Base-by-base conservation (phyloP, 2,113 vertebrate species). In the Pimephales promelas region DNA sequence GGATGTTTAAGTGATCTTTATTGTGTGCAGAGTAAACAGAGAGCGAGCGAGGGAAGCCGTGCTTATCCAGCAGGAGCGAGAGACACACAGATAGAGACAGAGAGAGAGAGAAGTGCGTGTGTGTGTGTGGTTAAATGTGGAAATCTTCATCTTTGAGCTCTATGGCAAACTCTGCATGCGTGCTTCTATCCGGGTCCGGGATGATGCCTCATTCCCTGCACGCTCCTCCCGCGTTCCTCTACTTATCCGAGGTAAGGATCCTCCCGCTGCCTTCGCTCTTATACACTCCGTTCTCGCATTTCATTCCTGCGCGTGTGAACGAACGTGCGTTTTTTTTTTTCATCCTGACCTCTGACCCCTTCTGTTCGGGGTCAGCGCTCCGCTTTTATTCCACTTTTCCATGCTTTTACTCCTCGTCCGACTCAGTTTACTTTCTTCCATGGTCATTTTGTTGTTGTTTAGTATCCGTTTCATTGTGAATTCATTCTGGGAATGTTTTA, bases 101-200 rank as follows among this genome's bases (percentile, higher is more conserved):
- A 84, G 79, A 78, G 82, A 66, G 59, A 74, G 76, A 45, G n/a
- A n/a, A n/a, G n/a, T n/a, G n/a, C 40, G 57, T 24, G 54, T 34
- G 82, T 59, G 81, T 40, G 40, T 40, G 40, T 20, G 52, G 28
- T 43, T 93, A 90, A 89, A 91, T 92, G 92, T 90, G 91, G 92
- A 92, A 92, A 92, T 88, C 88, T 90, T 90, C 90, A 89, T 89
- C 89, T 87, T 86, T 97, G 94, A 96, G 96, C 96, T 97, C 96
- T 94, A 98, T 98, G 97, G 96, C 96, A 93, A 98, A 98, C 96
- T 98, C 96, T 84, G 96, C 96, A 96, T 97, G 97, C 92, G 95
- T 98, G 94, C 95, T 99, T 93, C 95, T 98, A 93, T 95, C 97
- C 95, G 93, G 95, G 94, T 94, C 96, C 87, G 95, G 96, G 93